Evolutionary conservation across 2,888 invertebrate species (phyloP).

Genomic region (Tenthredo amoena): DNA sequence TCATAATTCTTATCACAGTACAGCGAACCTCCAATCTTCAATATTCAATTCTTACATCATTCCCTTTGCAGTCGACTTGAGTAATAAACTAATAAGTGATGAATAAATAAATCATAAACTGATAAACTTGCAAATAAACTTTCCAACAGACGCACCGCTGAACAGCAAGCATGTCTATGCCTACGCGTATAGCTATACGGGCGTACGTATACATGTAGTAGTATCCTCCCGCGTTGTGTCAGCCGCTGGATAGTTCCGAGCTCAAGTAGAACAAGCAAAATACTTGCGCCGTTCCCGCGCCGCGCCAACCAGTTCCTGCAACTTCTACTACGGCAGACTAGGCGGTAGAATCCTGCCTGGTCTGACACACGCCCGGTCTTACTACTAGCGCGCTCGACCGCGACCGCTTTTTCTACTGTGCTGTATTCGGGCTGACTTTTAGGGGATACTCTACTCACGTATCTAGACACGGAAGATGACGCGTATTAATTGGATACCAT

Average conservation of each 20-base stretch:
- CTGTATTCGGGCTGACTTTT: not conserved
- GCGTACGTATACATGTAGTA: not conserved
- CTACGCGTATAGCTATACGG: not conserved
- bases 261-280: not conserved
- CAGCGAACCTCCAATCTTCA: no score
- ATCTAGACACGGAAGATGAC: not conserved
- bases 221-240: not conserved
- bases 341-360: not conserved
- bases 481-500: not conserved
- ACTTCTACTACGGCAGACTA: not conserved
- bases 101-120: no score
- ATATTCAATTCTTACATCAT: no score
- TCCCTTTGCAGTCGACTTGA: no score
- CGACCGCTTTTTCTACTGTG: not conserved
- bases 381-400: constrained; percentile 20
- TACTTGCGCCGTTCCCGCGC: not conserved
- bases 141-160: no score
- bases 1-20: no score
- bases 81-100: no score
- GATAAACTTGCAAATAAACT: not conserved
- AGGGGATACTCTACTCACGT: no score
- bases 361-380: constrained; percentile 20
- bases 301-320: not conserved
- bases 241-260: not conserved
- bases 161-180: not conserved